Evolutionary conservation across 64 coral and sea anemone genomes (phyloP), one percentile per base, ranked within the genome.

Genomic region (Montipora efflorescens): DNA sequence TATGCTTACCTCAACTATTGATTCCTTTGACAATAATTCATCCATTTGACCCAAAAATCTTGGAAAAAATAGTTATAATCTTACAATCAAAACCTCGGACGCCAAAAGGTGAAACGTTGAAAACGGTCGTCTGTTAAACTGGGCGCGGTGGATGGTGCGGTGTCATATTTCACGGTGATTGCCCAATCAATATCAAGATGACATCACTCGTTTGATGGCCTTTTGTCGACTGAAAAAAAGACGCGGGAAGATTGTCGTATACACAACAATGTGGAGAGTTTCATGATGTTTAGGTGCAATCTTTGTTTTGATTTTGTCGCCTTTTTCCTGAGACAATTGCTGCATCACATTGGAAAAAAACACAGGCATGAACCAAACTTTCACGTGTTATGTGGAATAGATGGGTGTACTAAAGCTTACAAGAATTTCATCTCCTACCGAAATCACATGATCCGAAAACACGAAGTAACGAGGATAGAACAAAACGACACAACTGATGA

Each of bases 361-460:
- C 88, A 90, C 79, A 20, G 47, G 19, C 59, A 61, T 44, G 88
- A 90, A 5, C 68, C 70, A 21, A 79, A 79, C 16, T 90, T 90
- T 76, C 88, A 90, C 57, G 58, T 67, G 9, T 47, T 79, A 52
- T 90, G 88, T 79, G 68, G 73, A 90, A 49, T 74, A 59, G 48
- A 49, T 79, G 88, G 88, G 21, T 90, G 88, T 77, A 62, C 88
- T 10, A 89, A 49, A 23, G 78, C 64, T 3, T 89, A 77, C 62
- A 72, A 50, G 5, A 55, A 77, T 19, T 89, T 20, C 51, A 11
- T 74, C 9, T 48, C 52, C 3, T 77, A 55, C 49, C 18, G 69
- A 89, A 89, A 69, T 25, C 87, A 75, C 36, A 5, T 23, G 36
- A 46, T 22, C 8, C 68, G 44, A 88, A 48, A 20, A 49, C 2